Evolutionary conservation across 2,797 vertebrate genomes (phyloP), one percentile per base, ranked within the genome.

Genomic region (Poecilia picta): DNA sequence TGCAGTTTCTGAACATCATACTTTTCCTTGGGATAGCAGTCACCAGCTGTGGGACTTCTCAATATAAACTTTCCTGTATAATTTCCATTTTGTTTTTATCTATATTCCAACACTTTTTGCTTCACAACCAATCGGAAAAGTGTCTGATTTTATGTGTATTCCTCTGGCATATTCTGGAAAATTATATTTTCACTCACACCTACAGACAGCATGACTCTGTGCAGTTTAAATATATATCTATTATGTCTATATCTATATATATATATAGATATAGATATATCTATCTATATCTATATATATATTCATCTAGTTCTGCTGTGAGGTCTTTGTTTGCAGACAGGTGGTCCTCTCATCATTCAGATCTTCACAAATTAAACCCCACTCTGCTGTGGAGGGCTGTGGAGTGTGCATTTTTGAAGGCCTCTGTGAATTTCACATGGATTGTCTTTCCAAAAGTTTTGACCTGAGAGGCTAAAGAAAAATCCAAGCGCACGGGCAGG

Each of bases 1-100:
- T 86, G 74, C 75, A 75, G 41, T 87, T 83, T 88, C 74, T 83
- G 83, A 84, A 51, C 83, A 88, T 92, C 83, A 80, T 79, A 80
- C 77, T 81, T 81, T 64, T 20, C 18, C 2, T 45, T 81, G 80
- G 73, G 78, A 79, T 31, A 76, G 39, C 4, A 77, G 68, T 80
- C 77, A 72, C 62, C 73, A 82, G 76, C 80, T 55, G 59, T 79
- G 64, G 76, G 80, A 81, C 76, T 64, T 74, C 70, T 83, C 46
- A 81, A 75, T 83, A 47, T 72, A 62, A 4, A 8, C 75, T 18
- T 45, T 83, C 82, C 59, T 16, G 53, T 73, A 71, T 55, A 31
- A 73, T 78, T 68, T 66, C 80, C 23, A 43, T 82, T 39, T 71
- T 64, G n/a, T 83, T 74, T 82, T 47, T 31, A 33, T 62, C 28